Evolutionary conservation across 2,888 invertebrate species (phyloP), one percentile per base, ranked within the genome.

Genomic region (Cordylochernes scorpioides): DNA sequence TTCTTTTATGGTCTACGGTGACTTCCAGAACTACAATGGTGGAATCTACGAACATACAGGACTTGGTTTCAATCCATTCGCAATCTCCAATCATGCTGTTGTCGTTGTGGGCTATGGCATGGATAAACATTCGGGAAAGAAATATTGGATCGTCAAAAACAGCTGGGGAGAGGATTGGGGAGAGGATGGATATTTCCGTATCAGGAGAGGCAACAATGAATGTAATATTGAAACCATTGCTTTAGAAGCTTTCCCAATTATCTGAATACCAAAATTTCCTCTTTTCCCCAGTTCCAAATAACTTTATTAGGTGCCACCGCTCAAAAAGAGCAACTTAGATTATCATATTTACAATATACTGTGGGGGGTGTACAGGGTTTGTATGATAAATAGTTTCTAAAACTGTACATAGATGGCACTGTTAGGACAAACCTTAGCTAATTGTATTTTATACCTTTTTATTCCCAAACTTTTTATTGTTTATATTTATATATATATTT

Each of bases 31-130:
- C 28, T 58, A 51, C 35, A 34, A 37, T 1, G 38, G 42, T 9
- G 60, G 60, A 3, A 47, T 60, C 21, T 59, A 60, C 39, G 50
- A 47, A 22, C 54, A 55, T 39, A 52, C 51, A 5, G 46, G 43
- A 3, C 34, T 51, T n/a, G n/a, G n/a, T n/a, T 35, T 35, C 12
- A 51, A 55, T 36, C 57, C 57, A 4, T 57, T 57, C 25, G 27
- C 24, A 14, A 29, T 35, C 13, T 35, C 37, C n/a, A 54, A 55
- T 38, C 55, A 55, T 34, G 54, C 53, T 14, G 55, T 55, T 3
- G 36, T 54, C 12, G 38, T 52, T 14, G 54, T 55, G n/a, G 55
- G 55, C 3, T 55, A 54, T 37, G 55, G 55, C 3, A 42, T 34
- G 3, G 52, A 54, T 19, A 27, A 29, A 10, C 26, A 31, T 19